Evolutionary conservation across 2,113 vertebrate species (phyloP), one percentile per base, ranked within the genome.

Genomic region (Bettongia penicillata): DNA sequence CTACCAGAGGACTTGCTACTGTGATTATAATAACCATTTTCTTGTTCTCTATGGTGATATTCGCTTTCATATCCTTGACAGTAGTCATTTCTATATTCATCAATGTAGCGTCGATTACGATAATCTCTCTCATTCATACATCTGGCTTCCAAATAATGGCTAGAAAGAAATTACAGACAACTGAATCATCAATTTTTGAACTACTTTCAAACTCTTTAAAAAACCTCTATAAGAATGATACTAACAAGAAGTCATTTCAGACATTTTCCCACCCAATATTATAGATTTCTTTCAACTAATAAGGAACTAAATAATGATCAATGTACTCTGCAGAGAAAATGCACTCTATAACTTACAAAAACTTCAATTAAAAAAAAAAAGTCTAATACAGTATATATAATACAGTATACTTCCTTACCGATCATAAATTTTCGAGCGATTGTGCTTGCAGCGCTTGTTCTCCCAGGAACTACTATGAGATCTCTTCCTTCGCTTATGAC

Each of bases 1-100:
- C 97, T 98, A 11, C 98, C 99, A 0, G 99, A 99, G 6, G 99
- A 99, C 98, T 99, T 99, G 99, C 99, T 99, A 98, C 99, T 99
- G 92, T 98, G 99, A 97, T 99, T 99, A 98, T 97, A 97, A 12
- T 96, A 97, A 92, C 97, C 94, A 95, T 95, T 97, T 93, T 98
- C 98, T 91, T 98, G 98, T 94, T 99, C 99, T 68, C 96, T 98
- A 95, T 98, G 98, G 48, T 96, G 98, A 94, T 96, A 97, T 43
- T 95, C 97, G 55, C 94, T 94, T 8, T 98, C 98, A 93, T 95
- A 98, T 91, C 98, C 97, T 97, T 95, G 97, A 93, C 57, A 95
- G 96, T 97, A 98, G 96, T 98, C 97, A 3, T 97, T 97, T 94
- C 97, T 97, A 95, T 98, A 98, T 90, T 97, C 97, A 89, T 98